Percentiles rank a stretch among this genome's conserved stretches.
These are phyloP conservation scores for Macrotus californicus DNA, from an alignment of 2,113 vertebrate genomes.

Conservation along the genomic window DNA sequence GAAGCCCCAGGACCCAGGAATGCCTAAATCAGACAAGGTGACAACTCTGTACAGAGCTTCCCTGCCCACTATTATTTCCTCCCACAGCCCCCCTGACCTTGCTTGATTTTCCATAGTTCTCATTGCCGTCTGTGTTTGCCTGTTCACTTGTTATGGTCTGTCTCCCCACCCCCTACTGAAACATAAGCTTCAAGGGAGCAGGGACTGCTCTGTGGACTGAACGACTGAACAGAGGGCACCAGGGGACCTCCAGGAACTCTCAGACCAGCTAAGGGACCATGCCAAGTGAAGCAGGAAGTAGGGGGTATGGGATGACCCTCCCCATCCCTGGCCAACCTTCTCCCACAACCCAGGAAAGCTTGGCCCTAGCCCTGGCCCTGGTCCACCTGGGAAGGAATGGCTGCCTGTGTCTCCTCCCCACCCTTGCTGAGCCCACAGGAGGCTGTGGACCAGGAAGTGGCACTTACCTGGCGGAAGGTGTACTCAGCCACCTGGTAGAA, in stretches of 20 bases:
- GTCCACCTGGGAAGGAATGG: neutral
- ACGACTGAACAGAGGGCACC: neutral
- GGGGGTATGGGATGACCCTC: neutral
- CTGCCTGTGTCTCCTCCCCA: neutral
- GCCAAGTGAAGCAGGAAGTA: neutral
- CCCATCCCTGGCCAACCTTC: neutral
- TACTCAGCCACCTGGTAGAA: conserved; percentile 87
- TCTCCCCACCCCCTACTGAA: neutral
- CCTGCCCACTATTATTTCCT: neutral
- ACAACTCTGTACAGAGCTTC: neutral
- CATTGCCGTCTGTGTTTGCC: neutral
- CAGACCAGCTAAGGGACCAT: neutral
- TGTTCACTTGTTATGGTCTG: neutral
- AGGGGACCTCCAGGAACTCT: neutral
- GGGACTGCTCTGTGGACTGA: neutral
- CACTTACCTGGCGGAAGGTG: conserved; percentile 83
- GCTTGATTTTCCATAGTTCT: neutral
- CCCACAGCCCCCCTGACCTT: neutral
- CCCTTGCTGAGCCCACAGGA: neutral
- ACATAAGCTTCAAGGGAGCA: neutral
- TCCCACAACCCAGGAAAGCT: neutral
- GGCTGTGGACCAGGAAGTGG: neutral
- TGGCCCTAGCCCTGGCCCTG: too few relatives aligned
- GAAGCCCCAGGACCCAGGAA: neutral
- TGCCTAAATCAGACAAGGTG: neutral